Percentiles rank a stretch among this genome's conserved stretches.
phyloP scores from a whole-genome alignment of 53 echinoderm and acorn worm genomes.

The Holothuria scabra region DNA sequence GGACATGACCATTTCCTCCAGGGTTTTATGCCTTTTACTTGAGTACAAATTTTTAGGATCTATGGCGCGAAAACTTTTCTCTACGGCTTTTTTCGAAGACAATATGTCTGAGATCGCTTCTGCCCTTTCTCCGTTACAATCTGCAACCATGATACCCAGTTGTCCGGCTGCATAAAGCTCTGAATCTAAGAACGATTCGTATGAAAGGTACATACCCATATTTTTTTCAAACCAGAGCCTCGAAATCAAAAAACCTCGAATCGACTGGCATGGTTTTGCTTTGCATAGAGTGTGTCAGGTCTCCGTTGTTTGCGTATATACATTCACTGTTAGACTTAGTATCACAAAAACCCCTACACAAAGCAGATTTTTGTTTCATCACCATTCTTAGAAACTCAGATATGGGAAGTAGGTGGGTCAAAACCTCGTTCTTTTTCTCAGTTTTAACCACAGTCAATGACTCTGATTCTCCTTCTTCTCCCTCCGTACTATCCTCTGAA shows the following conservation, averaged over 20 bases:
- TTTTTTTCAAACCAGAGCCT: neutral
- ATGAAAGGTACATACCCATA: neutral
- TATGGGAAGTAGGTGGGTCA: too few species aligned
- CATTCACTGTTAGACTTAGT: neutral
- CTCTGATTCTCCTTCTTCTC: neutral
- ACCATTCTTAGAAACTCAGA: neutral
- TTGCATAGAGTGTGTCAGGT: neutral
- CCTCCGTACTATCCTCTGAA: neutral
- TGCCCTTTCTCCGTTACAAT: neutral
- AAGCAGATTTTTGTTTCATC: neutral
- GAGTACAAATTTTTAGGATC: neutral
- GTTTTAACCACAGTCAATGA: neutral
- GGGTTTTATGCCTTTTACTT: neutral
- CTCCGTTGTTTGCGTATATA: neutral
- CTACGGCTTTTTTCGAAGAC: neutral
- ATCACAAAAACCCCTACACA: neutral
- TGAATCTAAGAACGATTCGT: neutral
- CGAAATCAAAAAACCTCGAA: neutral
- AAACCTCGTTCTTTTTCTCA: neutral
- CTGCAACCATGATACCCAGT: neutral
- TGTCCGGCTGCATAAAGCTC: neutral
- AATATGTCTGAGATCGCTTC: neutral
- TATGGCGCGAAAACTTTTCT: neutral
- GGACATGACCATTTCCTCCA: neutral
- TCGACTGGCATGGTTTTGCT: constrained; percentile 6